Evolutionary conservation across 2,113 vertebrate genomes (phyloP).

Genomic region (Brienomyrus brachyistius): DNA sequence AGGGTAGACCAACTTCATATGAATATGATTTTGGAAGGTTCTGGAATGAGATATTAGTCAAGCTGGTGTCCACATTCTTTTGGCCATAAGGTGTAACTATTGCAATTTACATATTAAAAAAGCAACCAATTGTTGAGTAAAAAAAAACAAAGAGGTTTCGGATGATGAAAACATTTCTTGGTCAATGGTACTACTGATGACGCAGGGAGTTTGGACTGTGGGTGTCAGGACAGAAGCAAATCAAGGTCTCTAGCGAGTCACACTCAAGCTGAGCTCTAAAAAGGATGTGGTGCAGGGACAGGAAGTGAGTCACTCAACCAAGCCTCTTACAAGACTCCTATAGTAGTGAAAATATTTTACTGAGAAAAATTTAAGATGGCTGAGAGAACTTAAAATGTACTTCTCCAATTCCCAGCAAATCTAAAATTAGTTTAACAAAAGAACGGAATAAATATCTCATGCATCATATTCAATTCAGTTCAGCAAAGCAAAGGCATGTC

Average conservation of each 20-base stretch:
- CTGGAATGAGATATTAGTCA: neutral
- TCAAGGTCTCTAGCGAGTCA: neutral
- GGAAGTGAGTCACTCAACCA: conserved; percentile 12
- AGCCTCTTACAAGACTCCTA: neutral
- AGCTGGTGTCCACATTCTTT: neutral
- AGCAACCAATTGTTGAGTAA: neutral
- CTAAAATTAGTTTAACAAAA: neutral
- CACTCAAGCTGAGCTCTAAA: neutral
- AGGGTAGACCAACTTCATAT: neutral
- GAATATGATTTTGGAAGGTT: neutral
- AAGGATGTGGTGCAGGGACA: conserved; percentile 23
- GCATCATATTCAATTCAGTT: neutral
- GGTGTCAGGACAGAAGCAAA: neutral
- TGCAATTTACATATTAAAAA: neutral
- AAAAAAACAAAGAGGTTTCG: neutral
- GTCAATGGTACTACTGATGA: neutral
- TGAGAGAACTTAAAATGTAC: neutral
- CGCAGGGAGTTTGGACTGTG: neutral
- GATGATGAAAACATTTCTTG: neutral
- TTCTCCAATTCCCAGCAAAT: neutral
- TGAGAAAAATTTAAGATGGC: neutral
- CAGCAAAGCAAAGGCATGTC: neutral
- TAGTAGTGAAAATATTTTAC: neutral
- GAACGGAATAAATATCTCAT: neutral
- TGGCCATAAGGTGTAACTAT: neutral